Evolutionary conservation across 2,113 vertebrate genomes (phyloP).

Genomic region (Strix aluco): DNA sequence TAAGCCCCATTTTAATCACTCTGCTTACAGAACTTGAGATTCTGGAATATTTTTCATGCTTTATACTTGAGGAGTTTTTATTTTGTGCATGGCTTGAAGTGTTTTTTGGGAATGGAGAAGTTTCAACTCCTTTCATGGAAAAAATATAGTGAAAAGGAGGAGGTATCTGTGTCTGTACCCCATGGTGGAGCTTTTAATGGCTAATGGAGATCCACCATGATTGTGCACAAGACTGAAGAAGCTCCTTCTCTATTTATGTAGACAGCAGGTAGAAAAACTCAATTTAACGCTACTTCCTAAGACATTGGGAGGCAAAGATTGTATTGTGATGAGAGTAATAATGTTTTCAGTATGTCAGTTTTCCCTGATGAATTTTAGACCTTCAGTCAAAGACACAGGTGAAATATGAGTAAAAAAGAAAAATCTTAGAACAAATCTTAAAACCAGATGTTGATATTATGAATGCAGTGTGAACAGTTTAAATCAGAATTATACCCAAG

Average conservation of each 20-base stretch:
- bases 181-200: not conserved
- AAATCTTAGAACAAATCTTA: not conserved
- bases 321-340: not conserved
- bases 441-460: not conserved
- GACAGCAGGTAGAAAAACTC: not conserved
- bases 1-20: not conserved
- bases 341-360: not conserved
- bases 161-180: not conserved
- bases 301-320: not conserved
- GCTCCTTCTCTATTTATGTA: not conserved
- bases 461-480: not conserved
- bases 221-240: not conserved
- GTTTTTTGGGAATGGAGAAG: not conserved
- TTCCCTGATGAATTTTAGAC: not conserved
- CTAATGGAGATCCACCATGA: not conserved
- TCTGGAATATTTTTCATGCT: not conserved
- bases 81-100: not conserved
- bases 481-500: not conserved
- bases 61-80: not conserved
- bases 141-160: not conserved
- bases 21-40: not conserved
- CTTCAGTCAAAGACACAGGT: not conserved
- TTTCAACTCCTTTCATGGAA: not conserved
- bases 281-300: fast-evolving
- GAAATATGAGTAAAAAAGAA: not conserved